Percentiles rank a stretch among this genome's conserved stretches.
Conservation (phyloP, 2,797 vertebrate genomes). For the Clarias pachynema region DNA sequence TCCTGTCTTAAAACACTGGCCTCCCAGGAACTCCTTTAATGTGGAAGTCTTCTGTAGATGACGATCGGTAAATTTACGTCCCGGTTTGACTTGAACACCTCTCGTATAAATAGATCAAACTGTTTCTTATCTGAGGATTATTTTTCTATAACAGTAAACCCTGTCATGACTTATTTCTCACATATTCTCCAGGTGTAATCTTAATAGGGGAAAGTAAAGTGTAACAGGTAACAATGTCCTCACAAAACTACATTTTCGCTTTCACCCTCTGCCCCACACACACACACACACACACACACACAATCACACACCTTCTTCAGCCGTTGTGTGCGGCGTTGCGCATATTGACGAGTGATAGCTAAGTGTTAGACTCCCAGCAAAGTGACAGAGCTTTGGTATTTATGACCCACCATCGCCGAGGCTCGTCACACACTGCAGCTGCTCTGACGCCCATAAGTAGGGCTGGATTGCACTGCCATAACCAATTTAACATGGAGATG, state of each 20-base stretch:
- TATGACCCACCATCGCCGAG: slow-evolving; percentile 52
- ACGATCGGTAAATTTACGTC: too few species aligned
- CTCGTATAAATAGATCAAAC: not conserved
- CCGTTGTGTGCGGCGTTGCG: slow-evolving; percentile 1
- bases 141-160: not conserved
- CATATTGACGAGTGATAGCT: slow-evolving; percentile 50
- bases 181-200: not conserved
- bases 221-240: not conserved
- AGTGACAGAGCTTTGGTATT: slow-evolving; percentile 54
- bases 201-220: not conserved
- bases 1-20: too few species aligned
- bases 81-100: too few species aligned
- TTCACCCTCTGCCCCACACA: not conserved
- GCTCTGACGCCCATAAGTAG: slow-evolving; percentile 58
- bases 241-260: not conserved
- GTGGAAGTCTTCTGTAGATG: too few species aligned
- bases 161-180: not conserved
- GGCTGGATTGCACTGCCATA: slow-evolving; percentile 58
- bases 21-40: too few species aligned
- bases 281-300: not conserved
- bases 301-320: not conserved
- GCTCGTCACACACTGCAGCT: slow-evolving; percentile 50
- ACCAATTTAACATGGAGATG: slow-evolving; percentile 60
- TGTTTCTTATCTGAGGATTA: not conserved
- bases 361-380: slow-evolving; percentile 54